Percentiles rank a stretch among this genome's conserved stretches.
These are phyloP conservation scores for Proisotoma minuta DNA, from an alignment of 2,888 invertebrate species.

Conservation along the genomic window DNA sequence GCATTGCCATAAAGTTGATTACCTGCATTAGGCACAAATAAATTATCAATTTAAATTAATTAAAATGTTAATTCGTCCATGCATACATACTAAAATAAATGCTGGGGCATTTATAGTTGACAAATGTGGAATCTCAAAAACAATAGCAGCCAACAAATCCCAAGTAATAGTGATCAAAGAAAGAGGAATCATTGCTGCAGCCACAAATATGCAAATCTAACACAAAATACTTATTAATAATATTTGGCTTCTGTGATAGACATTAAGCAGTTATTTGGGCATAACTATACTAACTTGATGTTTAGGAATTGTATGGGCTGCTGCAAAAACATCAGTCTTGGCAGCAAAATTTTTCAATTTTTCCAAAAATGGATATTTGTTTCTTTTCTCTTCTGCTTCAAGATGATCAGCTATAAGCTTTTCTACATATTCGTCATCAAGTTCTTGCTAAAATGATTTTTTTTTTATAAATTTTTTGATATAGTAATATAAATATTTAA, in stretches of 20 bases:
- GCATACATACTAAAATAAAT: conserved; percentile 21
- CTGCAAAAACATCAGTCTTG: not conserved
- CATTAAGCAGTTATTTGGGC: not conserved
- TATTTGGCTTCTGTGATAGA: not conserved
- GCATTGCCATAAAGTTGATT: conserved; percentile 25
- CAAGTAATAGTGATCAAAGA: conserved; percentile 16
- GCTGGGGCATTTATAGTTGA: conserved; percentile 29
- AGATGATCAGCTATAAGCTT: not conserved
- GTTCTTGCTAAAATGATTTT: not conserved
- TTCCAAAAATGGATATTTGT: not conserved
- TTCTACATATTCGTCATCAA: not conserved
- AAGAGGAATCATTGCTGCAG: conserved; percentile 22
- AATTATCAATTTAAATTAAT: not conserved
- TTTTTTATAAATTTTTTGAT: not conserved
- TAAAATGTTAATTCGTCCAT: not conserved
- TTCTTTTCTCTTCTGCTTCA: not conserved
- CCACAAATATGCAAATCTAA: conserved; percentile 21
- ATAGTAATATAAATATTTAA: not conserved
- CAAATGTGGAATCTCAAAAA: conserved; percentile 28
- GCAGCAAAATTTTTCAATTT: not conserved
- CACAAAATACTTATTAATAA: not conserved
- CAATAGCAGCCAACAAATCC: conserved; percentile 22
- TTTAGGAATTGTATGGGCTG: not conserved
- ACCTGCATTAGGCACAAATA: conserved; percentile 11
- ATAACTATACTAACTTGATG: not conserved